These are phyloP conservation scores for Suricata suricatta DNA, from an alignment of 2,113 vertebrate species.

Conservation along the genomic window DNA sequence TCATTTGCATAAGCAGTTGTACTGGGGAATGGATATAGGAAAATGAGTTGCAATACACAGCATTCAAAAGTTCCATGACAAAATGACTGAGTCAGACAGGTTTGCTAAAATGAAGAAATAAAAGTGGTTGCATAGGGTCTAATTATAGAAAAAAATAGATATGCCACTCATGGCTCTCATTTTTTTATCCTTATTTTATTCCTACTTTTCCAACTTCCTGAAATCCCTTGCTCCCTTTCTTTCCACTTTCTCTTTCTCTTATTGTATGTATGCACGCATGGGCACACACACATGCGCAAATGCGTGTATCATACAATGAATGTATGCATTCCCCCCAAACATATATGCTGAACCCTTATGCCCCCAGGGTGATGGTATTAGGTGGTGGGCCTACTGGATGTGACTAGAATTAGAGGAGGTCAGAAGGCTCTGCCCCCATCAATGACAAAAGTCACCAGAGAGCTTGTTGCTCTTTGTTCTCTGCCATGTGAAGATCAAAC, in stretches of 20 bases:
- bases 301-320: background rate
- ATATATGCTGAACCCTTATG: background rate
- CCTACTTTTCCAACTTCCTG: background rate
- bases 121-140: background rate
- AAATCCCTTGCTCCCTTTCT: background rate
- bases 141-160: background rate
- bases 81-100: conserved; percentile 17
- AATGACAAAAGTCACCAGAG: background rate
- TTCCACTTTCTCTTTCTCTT: background rate
- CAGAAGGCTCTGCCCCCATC: background rate
- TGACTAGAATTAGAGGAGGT: background rate
- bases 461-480: background rate
- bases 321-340: background rate
- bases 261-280: background rate
- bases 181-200: background rate
- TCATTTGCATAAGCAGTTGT: conserved; percentile 50
- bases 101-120: background rate
- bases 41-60: background rate
- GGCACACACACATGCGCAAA: background rate
- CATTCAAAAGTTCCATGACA: background rate
- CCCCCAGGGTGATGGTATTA: background rate
- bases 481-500: background rate
- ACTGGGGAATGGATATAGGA: background rate
- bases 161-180: background rate
- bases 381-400: fast-evolving